These are phyloP conservation scores for Trichomalopsis sarcophagae DNA, from an alignment of 1,140 invertebrate genomes.

Conservation along the genomic window DNA sequence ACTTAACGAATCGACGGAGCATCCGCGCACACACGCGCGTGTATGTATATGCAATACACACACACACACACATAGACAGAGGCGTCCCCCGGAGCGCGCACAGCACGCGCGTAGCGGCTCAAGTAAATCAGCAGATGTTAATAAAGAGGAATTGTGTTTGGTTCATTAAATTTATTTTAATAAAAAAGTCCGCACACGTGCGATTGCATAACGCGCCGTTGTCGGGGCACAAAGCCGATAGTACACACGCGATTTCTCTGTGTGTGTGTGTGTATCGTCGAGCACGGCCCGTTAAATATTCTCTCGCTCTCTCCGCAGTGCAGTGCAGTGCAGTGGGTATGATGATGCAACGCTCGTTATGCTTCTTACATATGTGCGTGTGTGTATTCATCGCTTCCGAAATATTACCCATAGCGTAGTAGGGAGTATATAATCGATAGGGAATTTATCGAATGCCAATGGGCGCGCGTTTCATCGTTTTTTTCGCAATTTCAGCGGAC, in stretches of 20 bases:
- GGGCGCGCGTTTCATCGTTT: no score
- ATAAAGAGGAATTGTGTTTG: constrained; percentile 51
- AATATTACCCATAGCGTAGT: background rate
- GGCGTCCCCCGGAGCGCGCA: background rate
- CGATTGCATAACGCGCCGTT: constrained; percentile 39
- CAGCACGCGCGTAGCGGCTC: background rate
- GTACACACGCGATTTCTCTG: background rate
- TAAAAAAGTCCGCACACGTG: constrained; percentile 49
- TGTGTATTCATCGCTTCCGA: background rate
- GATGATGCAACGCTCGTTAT: constrained; percentile 3
- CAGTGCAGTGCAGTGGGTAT: background rate
- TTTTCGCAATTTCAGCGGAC: constrained; percentile 8
- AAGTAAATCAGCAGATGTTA: constrained; percentile 54
- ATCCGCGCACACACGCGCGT: constrained; percentile 46
- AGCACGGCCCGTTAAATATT: background rate
- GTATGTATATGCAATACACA: background rate
- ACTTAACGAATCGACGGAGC: constrained; percentile 68
- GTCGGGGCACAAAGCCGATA: constrained; percentile 30
- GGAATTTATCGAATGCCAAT: no score
- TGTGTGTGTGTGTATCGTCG: background rate
- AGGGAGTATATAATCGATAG: no score
- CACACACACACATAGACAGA: background rate
- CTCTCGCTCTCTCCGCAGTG: background rate
- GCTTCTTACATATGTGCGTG: background rate
- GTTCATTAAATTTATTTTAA: constrained; percentile 55